phyloP scores from a whole-genome alignment of 2,888 invertebrate species.

The Drosophila lacicola region DNA sequence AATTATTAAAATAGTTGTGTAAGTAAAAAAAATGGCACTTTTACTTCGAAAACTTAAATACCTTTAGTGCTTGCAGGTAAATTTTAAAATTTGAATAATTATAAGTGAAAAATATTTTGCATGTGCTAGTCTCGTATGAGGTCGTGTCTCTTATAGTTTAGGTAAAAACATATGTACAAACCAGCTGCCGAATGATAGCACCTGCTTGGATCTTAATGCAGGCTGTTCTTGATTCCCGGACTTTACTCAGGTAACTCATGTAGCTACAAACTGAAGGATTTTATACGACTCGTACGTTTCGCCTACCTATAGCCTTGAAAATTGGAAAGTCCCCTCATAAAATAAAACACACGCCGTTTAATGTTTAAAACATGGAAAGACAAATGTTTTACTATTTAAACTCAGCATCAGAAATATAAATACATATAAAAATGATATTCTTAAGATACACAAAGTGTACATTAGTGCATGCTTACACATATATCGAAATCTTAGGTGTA shows the following conservation, averaged over 20 bases:
- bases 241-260: conserved; percentile 21
- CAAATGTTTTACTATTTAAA: conserved; percentile 51
- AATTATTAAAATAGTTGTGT: conserved; percentile 29
- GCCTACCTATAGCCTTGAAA: conserved; percentile 10
- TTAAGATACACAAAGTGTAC: conserved; percentile 68
- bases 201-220: conserved; percentile 3
- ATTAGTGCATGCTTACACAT: conserved; percentile 13
- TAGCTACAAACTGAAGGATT: not conserved
- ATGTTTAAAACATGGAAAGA: conserved; percentile 79
- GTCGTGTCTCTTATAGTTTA: too few species aligned
- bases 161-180: conserved; percentile 1
- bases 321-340: conserved; percentile 4
- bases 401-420: conserved; percentile 33
- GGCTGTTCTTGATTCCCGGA: not conserved
- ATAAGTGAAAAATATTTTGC: not conserved
- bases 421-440: conserved; percentile 34
- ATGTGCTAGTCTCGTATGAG: too few species aligned
- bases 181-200: not conserved
- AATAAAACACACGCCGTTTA: conserved; percentile 19
- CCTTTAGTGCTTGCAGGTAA: not conserved
- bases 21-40: conserved; percentile 19
- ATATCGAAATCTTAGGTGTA: conserved; percentile 46
- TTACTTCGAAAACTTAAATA: not conserved
- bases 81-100: too few species aligned
- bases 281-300: not conserved